A percentile compares a stretch with the other conserved stretches of the same genome.
phyloP scores from a whole-genome alignment of 2,113 vertebrate genomes.

The Steatornis caripensis region DNA sequence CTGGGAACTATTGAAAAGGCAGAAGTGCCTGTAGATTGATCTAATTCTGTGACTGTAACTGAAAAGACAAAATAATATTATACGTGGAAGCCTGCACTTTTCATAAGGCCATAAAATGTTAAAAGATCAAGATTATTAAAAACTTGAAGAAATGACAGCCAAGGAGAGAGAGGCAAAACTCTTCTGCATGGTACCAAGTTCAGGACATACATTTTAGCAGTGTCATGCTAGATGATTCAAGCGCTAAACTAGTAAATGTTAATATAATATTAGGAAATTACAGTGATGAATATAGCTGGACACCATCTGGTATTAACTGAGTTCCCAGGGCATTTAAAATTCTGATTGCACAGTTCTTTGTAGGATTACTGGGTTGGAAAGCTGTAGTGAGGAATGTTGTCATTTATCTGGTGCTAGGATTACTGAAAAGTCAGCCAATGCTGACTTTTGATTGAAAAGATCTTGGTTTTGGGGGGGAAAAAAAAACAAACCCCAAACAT shows the following conservation, averaged over 20 bases:
- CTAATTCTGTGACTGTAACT: neutral
- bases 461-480: no score
- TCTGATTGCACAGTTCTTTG: slow-evolving; percentile 26
- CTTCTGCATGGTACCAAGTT: neutral
- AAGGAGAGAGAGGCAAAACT: neutral
- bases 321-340: slow-evolving; percentile 37
- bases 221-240: neutral
- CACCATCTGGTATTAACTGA: slow-evolving; percentile 48
- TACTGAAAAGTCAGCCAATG: neutral
- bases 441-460: neutral
- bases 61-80: neutral
- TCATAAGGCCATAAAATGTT: neutral
- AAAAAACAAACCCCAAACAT: no score
- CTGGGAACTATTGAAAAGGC: neutral
- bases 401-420: slow-evolving; percentile 1
- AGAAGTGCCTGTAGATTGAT: neutral
- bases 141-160: neutral
- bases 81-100: neutral
- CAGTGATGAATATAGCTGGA: slow-evolving; percentile 36
- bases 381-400: neutral
- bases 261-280: slow-evolving; percentile 54
- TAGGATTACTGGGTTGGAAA: slow-evolving; percentile 36
- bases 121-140: slow-evolving; percentile 11
- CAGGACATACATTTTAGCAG: slow-evolving; percentile 8
- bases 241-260: slow-evolving; percentile 38